Evolutionary conservation across 2,888 invertebrate genomes (phyloP).

Genomic region (Cephus pygmeus): DNA sequence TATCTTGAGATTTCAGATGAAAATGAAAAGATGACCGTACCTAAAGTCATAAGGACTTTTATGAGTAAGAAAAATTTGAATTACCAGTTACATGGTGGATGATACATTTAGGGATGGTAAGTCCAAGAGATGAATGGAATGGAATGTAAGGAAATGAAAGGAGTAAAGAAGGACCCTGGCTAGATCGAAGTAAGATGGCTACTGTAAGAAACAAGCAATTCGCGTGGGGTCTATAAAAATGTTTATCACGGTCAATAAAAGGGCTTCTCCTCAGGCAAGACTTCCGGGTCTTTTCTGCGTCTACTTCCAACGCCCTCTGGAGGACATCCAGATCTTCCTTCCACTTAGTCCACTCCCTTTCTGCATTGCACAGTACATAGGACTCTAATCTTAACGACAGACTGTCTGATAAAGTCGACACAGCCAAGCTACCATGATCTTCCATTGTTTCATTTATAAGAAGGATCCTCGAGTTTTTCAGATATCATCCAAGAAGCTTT

Average conservation of each 20-base stretch:
- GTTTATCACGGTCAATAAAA: constrained; percentile 63
- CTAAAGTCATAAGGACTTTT: not conserved
- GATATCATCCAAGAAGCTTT: not conserved
- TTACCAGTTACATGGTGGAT: too few relatives aligned
- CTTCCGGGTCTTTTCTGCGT: constrained; percentile 20
- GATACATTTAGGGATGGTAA: not conserved
- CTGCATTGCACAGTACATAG: not conserved
- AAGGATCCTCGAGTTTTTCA: constrained; percentile 32
- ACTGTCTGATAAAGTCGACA: constrained; percentile 51
- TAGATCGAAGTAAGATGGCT: constrained; percentile 15
- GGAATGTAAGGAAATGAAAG: not conserved
- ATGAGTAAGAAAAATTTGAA: constrained; percentile 14
- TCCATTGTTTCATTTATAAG: constrained; percentile 47
- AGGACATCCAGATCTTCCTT: not conserved
- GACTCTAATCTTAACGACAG: constrained; percentile 57
- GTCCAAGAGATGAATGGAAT: not conserved
- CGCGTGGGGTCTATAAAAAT: constrained; percentile 63
- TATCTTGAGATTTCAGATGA: not conserved
- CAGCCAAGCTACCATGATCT: constrained; percentile 11
- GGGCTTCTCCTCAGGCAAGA: constrained; percentile 36
- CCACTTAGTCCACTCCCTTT: not conserved
- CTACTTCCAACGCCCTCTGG: constrained; percentile 13
- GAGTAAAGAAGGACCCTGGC: constrained; percentile 13
- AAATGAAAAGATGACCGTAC: not conserved
- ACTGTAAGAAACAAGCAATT: constrained; percentile 62